These are phyloP conservation scores for Athene cunicularia DNA, from an alignment of 2,113 vertebrate genomes.

Conservation along the genomic window DNA sequence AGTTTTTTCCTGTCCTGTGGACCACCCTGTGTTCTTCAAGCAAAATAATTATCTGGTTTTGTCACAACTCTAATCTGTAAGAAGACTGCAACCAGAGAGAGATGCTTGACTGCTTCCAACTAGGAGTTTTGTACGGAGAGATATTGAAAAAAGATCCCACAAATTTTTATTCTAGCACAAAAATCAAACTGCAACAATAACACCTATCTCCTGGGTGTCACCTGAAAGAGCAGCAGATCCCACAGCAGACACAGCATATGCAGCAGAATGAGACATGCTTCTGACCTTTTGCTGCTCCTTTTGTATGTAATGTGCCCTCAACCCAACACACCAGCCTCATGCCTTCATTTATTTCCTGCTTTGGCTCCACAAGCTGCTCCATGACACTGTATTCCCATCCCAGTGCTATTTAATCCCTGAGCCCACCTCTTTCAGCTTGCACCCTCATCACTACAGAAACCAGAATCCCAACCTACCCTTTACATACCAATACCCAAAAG, in stretches of 20 bases:
- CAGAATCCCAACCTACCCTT: not conserved
- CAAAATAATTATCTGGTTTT: not conserved
- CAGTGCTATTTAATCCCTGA: rapidly evolving
- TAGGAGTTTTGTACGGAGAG: not conserved
- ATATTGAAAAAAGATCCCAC: not conserved
- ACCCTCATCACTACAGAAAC: not conserved
- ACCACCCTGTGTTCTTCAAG: not conserved
- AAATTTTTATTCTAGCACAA: not conserved
- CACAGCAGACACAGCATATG: not conserved
- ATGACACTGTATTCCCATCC: not conserved
- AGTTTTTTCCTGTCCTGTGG: not conserved
- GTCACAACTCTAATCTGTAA: not conserved
- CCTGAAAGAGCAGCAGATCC: not conserved
- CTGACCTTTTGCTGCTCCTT: not conserved
- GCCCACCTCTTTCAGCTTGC: not conserved
- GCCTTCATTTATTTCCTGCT: not conserved
- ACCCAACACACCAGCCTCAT: not conserved
- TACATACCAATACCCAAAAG: not conserved
- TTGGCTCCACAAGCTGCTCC: not conserved
- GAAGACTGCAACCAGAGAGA: not conserved
- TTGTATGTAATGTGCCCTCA: not conserved
- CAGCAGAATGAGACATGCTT: not conserved
- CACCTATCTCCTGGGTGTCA: not conserved
- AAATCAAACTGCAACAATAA: not conserved
- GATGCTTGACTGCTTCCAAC: not conserved